These are phyloP conservation scores for Orgyia antiqua DNA, from an alignment of 2,888 invertebrate genomes.

Conservation along the genomic window DNA sequence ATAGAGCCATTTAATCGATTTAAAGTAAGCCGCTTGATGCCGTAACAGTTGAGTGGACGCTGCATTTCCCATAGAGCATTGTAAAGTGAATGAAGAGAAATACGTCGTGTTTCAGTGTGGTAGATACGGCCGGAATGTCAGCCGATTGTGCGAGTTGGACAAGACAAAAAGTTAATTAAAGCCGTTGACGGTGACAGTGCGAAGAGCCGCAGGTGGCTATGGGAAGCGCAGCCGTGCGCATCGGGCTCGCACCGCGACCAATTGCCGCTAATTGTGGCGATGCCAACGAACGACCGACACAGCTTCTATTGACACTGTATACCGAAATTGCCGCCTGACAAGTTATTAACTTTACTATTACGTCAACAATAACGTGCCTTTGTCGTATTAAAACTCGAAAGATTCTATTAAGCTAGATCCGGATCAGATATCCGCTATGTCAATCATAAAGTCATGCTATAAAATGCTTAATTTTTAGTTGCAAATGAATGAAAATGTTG, in stretches of 20 bases:
- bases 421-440: no score
- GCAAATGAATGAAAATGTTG: no score
- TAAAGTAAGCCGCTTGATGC: constrained; percentile 12
- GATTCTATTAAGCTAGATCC: background rate
- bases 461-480: no score
- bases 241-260: constrained; percentile 64
- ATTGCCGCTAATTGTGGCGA: constrained; percentile 69
- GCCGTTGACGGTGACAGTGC: constrained; percentile 46
- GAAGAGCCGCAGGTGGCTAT: constrained; percentile 60
- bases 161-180: constrained; percentile 73
- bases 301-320: constrained; percentile 26
- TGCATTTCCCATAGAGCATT: constrained; percentile 32
- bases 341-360: constrained; percentile 4
- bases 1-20: constrained; percentile 25
- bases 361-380: background rate
- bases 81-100: constrained; percentile 26
- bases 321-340: constrained; percentile 5
- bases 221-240: constrained; percentile 76
- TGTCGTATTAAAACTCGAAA: background rate
- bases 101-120: constrained; percentile 27
- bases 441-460: no score
- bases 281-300: constrained; percentile 36
- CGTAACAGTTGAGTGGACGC: constrained; percentile 25
- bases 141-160: constrained; percentile 45
- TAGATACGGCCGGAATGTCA: constrained; percentile 45